Evolutionary conservation across 2,113 vertebrate species (phyloP).

Genomic region (Glareola pratincola): DNA sequence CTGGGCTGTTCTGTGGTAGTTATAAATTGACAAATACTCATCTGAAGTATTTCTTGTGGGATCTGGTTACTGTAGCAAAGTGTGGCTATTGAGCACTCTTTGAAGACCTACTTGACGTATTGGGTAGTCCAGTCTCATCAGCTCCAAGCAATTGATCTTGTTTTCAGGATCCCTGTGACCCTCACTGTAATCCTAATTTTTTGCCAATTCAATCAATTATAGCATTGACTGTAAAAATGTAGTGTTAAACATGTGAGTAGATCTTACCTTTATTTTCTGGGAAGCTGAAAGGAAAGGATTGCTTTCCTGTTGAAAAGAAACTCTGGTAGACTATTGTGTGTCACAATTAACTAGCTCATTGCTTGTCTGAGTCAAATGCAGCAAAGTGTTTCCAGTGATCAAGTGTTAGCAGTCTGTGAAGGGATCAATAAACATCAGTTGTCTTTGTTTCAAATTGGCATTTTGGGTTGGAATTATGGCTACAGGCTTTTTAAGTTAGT

Average conservation of each 20-base stretch:
- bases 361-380: not conserved
- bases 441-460: not conserved
- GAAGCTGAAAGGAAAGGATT: not conserved
- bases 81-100: not conserved
- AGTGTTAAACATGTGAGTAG: not conserved
- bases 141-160: not conserved
- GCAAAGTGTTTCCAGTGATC: not conserved
- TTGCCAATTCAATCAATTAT: not conserved
- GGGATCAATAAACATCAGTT: not conserved
- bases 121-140: not conserved
- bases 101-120: not conserved
- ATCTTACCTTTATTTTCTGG: not conserved
- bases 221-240: not conserved
- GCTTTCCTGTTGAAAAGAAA: not conserved
- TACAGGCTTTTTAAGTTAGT: not conserved
- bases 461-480: not conserved
- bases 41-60: not conserved
- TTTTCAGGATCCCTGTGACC: not conserved
- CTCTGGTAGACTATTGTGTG: not conserved
- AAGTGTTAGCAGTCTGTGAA: not conserved
- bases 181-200: not conserved
- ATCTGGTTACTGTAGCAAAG: not conserved
- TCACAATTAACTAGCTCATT: not conserved
- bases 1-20: not conserved
- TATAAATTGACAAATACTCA: not conserved